Percentiles rank a stretch among this genome's conserved stretches.
Evolutionary conservation across 2,888 invertebrate genomes (phyloP).

Genomic region (Agrenia bidenticulata): DNA sequence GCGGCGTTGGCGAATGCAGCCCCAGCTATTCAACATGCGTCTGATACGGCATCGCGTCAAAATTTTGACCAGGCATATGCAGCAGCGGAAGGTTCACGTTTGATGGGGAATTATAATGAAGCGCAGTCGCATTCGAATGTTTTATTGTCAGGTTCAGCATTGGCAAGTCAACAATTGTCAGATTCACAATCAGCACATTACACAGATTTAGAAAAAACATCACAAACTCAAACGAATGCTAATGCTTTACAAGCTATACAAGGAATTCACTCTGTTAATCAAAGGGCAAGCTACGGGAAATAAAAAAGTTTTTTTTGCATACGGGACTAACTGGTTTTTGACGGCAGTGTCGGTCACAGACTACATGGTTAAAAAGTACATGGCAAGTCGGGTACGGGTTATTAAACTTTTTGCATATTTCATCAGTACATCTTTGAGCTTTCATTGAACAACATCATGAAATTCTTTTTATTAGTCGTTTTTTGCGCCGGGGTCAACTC

Average conservation of each 20-base stretch:
- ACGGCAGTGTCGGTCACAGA: too few species aligned
- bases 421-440: too few species aligned
- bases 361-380: too few species aligned
- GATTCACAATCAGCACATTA: constrained; percentile 35
- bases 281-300: constrained; percentile 35
- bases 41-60: constrained; percentile 37
- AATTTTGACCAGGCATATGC: constrained; percentile 45
- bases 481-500: too few species aligned
- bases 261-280: constrained; percentile 30
- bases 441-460: too few species aligned
- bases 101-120: constrained; percentile 22
- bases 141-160: constrained; percentile 13
- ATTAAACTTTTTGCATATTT: too few species aligned
- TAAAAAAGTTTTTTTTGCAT: too few species aligned
- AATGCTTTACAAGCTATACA: constrained; percentile 42
- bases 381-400: too few species aligned
- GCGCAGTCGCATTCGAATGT: constrained; percentile 24
- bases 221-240: constrained; percentile 38
- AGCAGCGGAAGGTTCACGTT: constrained; percentile 8
- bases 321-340: too few species aligned
- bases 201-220: constrained; percentile 35
- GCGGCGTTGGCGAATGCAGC: constrained; percentile 43
- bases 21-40: constrained; percentile 44
- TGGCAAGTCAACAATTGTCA: constrained; percentile 30
- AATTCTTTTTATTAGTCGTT: too few species aligned